Evolutionary conservation across 2,113 vertebrate genomes (phyloP), one percentile per base, ranked within the genome.

Genomic region (Oncorhynchus tshawytscha): DNA sequence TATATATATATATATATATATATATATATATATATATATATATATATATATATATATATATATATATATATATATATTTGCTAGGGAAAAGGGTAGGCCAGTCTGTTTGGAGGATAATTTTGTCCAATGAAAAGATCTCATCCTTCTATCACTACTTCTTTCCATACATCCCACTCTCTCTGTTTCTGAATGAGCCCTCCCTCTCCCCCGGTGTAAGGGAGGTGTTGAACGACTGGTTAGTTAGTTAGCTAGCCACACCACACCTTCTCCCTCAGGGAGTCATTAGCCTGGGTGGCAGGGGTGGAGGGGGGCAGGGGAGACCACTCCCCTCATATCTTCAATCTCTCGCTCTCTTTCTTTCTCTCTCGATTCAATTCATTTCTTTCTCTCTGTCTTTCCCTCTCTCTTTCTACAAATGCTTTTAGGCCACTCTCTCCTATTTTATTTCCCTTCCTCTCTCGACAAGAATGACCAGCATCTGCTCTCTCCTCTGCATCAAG

Each of bases 401-500:
- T 80, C 81, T 78, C 4, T 29, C 51, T 29, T 62, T 15, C 59
- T 67, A 78, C 80, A 77, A 72, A 82, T 83, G 51, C 67, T 69
- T n/a, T 81, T 73, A 22, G 76, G 62, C n/a, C 72, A 67, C 39
- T 70, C 29, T 67, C 65, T 45, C 8, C 39, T 45, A 45, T 45
- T 11, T 45, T 18, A 49, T 62, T 80, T 59, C 54, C 82, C 75
- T 62, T 76, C 77, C 45, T 71, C 65, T 74, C 70, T 29, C 22
- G 4, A 48, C 39, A 82, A 93, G 88, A 83, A 92, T 94, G 93
- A 90, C 83, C 70, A 92, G 82, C 89, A 85, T 92, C 86, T 93
- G 91, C 86, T 92, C 91, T 75, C 79, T 93, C 68, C 90, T 94
- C 90, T 92, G 91, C 92, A 76, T 89, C 81, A 91, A 88, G 76